Conservation (phyloP, 2,113 vertebrate species). For the Ondatra zibethicus region DNA sequence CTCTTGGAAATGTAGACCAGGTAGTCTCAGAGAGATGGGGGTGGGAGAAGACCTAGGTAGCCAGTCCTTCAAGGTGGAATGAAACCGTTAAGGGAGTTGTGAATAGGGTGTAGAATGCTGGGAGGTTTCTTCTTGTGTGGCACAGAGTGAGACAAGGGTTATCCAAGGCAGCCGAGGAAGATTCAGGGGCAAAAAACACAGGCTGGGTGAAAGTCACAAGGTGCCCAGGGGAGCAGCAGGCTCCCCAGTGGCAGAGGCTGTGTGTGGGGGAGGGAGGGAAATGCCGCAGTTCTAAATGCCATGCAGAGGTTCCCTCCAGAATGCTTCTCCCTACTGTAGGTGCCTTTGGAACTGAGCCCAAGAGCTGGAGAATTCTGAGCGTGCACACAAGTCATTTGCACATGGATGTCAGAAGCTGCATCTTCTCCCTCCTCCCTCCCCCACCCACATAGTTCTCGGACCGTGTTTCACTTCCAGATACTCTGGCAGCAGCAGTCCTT, state of each 20-base stretch:
- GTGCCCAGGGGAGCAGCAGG: neutral
- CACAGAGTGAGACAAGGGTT: too few species aligned
- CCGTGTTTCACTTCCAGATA: neutral
- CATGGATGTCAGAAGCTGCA: neutral
- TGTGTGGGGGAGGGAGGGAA: neutral
- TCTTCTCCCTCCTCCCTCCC: neutral
- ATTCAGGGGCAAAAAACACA: neutral
- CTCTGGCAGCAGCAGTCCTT: neutral
- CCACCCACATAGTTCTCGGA: neutral
- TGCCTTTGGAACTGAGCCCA: neutral
- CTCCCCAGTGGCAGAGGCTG: neutral
- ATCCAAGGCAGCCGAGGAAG: neutral
- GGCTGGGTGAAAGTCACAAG: neutral
- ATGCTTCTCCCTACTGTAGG: neutral
- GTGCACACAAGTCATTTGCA: neutral
- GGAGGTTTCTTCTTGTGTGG: neutral
- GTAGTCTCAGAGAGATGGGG: neutral
- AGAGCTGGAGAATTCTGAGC: neutral
- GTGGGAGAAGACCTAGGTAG: neutral
- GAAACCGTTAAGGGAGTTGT: neutral
- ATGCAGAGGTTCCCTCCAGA: neutral
- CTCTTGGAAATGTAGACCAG: neutral
- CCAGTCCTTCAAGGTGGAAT: fast-evolving
- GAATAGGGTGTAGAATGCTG: too few species aligned
- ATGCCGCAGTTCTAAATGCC: neutral